These are phyloP conservation scores for Pristionchus maxplancki DNA, from an alignment of 2,888 invertebrate genomes.

Conservation along the genomic window DNA sequence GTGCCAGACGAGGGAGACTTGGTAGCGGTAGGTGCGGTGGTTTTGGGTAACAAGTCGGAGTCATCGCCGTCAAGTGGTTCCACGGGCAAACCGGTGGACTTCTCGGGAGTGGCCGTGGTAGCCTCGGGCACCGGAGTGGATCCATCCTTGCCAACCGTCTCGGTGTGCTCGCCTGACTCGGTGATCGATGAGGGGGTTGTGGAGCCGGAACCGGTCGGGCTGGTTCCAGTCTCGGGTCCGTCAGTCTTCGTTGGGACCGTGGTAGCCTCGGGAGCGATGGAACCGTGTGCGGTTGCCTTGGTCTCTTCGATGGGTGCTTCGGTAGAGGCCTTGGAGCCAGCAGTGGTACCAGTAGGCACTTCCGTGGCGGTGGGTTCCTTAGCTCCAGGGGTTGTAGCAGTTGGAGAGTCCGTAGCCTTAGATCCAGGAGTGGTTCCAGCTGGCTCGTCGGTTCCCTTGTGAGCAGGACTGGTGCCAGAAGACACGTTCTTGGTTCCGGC, in stretches of 20 bases:
- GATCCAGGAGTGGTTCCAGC: background rate
- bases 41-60: background rate
- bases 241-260: background rate
- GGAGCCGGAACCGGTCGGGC: background rate
- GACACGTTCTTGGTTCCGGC: background rate
- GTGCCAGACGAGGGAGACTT: background rate
- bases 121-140: background rate
- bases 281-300: background rate
- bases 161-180: conserved; percentile 19
- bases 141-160: background rate
- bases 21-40: background rate
- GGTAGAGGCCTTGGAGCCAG: background rate
- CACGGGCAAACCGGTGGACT: background rate
- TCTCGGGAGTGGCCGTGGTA: background rate
- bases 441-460: background rate
- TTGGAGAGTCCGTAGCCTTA: background rate
- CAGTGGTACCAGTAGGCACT: background rate
- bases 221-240: background rate
- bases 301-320: background rate
- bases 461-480: background rate
- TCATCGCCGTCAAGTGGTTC: background rate
- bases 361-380: too few species aligned
- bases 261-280: background rate
- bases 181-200: background rate
- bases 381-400: background rate